These are phyloP conservation scores for Dendrolimus houi DNA, from an alignment of 2,888 invertebrate species.

Conservation along the genomic window DNA sequence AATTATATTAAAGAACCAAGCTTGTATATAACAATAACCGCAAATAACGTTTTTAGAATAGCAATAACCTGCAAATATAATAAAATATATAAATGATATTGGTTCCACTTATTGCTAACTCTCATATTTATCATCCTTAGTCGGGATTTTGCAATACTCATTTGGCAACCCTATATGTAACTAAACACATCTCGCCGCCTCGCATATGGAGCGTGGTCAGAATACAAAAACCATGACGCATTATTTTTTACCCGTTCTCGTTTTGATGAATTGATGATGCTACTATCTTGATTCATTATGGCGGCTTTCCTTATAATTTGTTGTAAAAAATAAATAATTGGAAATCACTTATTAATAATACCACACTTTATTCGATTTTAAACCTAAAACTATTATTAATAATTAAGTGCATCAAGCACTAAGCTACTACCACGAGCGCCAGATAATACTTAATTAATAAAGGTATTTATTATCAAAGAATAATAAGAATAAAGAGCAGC, in stretches of 20 bases:
- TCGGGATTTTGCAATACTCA: too few species aligned
- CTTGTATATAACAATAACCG: too few species aligned
- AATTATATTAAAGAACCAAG: too few species aligned
- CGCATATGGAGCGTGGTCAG: neutral
- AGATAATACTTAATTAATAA: too few species aligned
- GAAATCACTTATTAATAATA: neutral
- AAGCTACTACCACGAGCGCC: too few species aligned
- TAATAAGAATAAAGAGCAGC: constrained; percentile 21
- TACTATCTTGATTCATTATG: neutral
- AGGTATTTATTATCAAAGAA: constrained; percentile 3
- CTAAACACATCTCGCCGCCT: neutral
- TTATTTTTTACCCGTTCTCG: neutral
- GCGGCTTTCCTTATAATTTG: neutral
- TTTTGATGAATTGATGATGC: neutral
- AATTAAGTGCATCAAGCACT: too few species aligned
- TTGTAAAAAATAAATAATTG: neutral
- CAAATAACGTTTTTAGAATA: too few species aligned
- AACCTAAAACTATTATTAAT: neutral
- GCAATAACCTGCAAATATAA: too few species aligned
- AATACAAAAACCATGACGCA: neutral
- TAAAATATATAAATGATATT: too few species aligned
- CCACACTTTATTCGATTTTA: neutral
- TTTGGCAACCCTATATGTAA: too few species aligned
- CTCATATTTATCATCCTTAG: neutral
- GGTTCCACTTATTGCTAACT: too few species aligned